Base-by-base conservation (phyloP, 1,140 invertebrate species). In the Leptopilina clavipes region DNA sequence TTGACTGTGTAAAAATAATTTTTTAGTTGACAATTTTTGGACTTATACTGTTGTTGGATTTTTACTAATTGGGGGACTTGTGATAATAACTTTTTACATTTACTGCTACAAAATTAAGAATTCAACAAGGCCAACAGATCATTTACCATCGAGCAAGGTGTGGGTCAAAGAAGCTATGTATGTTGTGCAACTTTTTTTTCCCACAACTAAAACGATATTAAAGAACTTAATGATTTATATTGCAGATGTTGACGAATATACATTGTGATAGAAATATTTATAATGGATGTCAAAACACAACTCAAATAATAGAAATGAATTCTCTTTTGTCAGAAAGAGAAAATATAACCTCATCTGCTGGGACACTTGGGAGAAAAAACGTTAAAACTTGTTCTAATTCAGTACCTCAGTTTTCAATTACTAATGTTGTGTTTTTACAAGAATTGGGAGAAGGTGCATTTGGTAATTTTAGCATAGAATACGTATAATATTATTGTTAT, bases 371-470 rank as follows among this genome's bases (percentile, higher is more conserved):
- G 85, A 90, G 92, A 84, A 86, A 91, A 81, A 91, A 88, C 85
- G 89, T 91, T 85, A 79, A 92, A 88, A 88, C 90, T 79, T 92
- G 92, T 12, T 90, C 92, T 77, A 92, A 79, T 19, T 91, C 93
- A 88, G 93, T 96, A 80, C 93, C 93, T 83, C 95, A 92, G 79
- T 97, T 93, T 90, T 93, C 93, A 1, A 89, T 95, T 73, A 94
- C 94, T 65, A 95, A 96, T 85, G 95, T 99, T 0, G 92, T 95
- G 76, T 98, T 99, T 85, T 91, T 98, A 44, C 96, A 99, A 88
- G 98, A 99, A 89, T 90, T 99, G 1, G 98, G 98, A 44, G 97
- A 99, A 92, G 98, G 98, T 25, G 97, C 97, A 70, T 99, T 98
- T 91, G 98, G 98, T 92, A 93, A 92, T 86, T 89, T 75, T 71